Conservation (phyloP, 2,888 invertebrate genomes). For the Ommatoiulus sabulosus region DNA sequence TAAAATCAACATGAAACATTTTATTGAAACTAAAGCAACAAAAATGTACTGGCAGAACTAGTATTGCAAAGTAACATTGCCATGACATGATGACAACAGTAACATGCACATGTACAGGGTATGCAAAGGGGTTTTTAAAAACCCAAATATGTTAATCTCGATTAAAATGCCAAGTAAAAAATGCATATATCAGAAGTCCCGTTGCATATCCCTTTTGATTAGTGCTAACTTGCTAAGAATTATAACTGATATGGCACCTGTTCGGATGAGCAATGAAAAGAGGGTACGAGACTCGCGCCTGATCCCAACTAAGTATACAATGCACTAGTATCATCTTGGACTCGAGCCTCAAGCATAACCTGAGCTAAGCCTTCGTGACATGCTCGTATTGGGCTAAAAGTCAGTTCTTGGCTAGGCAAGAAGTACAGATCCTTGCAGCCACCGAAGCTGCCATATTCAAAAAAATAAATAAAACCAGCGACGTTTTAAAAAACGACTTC, state of each 20-base stretch:
- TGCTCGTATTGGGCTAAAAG: neutral
- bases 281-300: neutral
- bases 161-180: slow-evolving; percentile 27
- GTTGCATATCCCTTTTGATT: slow-evolving; percentile 8
- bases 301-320: slow-evolving; percentile 13
- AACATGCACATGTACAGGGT: neutral
- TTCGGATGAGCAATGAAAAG: neutral
- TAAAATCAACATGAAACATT: neutral
- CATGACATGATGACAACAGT: neutral
- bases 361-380: neutral
- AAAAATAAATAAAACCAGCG: neutral
- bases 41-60: neutral
- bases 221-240: slow-evolving; percentile 34
- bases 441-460: neutral
- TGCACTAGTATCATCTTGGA: neutral
- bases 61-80: neutral
- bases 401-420: neutral
- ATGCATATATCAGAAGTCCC: slow-evolving; percentile 26
- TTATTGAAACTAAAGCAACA: slow-evolving; percentile 7
- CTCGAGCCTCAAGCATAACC: neutral
- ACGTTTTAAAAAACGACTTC: neutral
- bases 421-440: neutral
- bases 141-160: neutral
- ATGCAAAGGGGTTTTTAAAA: neutral
- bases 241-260: slow-evolving; percentile 4